Conservation (phyloP, 2,888 invertebrate genomes). For the Pterostichus niger region DNA sequence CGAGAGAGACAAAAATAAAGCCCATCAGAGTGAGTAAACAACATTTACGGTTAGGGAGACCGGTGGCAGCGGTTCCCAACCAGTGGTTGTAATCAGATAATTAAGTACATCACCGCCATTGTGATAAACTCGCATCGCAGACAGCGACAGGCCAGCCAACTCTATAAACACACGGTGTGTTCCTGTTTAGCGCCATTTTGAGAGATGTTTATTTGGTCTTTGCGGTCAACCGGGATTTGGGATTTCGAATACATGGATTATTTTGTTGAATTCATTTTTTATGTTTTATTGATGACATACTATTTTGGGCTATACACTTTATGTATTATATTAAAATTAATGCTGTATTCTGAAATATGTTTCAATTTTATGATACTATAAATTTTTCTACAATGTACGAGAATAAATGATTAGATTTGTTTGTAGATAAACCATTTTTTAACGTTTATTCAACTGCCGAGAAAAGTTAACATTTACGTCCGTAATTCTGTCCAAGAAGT, state of each 20-base stretch:
- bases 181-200: constrained; percentile 30
- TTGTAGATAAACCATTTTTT: too few species aligned
- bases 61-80: constrained; percentile 40
- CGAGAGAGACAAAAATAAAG: background rate
- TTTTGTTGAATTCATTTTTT: background rate
- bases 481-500: too few species aligned
- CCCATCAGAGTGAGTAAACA: constrained; percentile 39
- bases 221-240: background rate
- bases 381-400: too few species aligned
- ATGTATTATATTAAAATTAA: too few species aligned
- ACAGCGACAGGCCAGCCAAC: constrained; percentile 8
- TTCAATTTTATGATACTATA: too few species aligned
- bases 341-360: too few species aligned
- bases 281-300: background rate
- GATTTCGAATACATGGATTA: background rate
- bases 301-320: background rate
- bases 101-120: constrained; percentile 48
- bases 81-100: constrained; percentile 57
- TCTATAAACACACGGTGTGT: constrained; percentile 30
- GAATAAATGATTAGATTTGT: too few species aligned
- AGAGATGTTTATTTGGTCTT: constrained; percentile 27
- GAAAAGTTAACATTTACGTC: too few species aligned
- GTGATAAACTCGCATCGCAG: constrained; percentile 20
- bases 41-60: constrained; percentile 45
- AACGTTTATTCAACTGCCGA: too few species aligned